Evolutionary conservation across 2,888 invertebrate genomes (phyloP).

Genomic region (Masnerella sp.): DNA sequence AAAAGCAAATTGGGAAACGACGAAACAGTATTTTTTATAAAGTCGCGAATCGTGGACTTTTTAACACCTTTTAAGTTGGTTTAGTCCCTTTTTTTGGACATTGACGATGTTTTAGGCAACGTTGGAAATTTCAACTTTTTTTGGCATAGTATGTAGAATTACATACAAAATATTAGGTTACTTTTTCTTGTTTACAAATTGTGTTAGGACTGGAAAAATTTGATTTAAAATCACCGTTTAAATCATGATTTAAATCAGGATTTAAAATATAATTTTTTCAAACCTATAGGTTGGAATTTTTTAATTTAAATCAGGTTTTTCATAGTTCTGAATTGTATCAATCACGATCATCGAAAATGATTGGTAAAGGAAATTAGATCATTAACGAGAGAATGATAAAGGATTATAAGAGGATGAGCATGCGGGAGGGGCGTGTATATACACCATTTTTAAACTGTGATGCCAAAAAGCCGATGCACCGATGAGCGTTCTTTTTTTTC

Average conservation of each 20-base stretch:
- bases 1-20: conserved; percentile 10
- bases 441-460: conserved; percentile 54
- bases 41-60: conserved; percentile 2
- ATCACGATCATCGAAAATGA: too few relatives aligned
- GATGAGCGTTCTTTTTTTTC: conserved; percentile 26
- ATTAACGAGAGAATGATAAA: neutral
- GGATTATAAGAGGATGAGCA: conserved; percentile 4
- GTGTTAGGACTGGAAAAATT: too few relatives aligned
- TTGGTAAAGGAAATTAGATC: conserved; percentile 13
- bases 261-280: too few relatives aligned
- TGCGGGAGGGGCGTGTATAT: conserved; percentile 19
- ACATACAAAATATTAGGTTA: too few relatives aligned
- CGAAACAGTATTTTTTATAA: conserved; percentile 57
- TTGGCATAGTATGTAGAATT: too few relatives aligned
- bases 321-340: too few relatives aligned
- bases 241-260: too few relatives aligned
- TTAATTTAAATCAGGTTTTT: too few relatives aligned
- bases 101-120: conserved; percentile 32
- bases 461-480: conserved; percentile 51
- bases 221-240: too few relatives aligned
- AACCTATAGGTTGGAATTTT: too few relatives aligned
- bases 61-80: conserved; percentile 32
- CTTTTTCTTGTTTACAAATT: too few relatives aligned
- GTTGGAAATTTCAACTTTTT: neutral
- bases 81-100: conserved; percentile 24